These are phyloP conservation scores for Salpingus planirostris DNA, from an alignment of 2,888 invertebrate species.

Conservation along the genomic window DNA sequence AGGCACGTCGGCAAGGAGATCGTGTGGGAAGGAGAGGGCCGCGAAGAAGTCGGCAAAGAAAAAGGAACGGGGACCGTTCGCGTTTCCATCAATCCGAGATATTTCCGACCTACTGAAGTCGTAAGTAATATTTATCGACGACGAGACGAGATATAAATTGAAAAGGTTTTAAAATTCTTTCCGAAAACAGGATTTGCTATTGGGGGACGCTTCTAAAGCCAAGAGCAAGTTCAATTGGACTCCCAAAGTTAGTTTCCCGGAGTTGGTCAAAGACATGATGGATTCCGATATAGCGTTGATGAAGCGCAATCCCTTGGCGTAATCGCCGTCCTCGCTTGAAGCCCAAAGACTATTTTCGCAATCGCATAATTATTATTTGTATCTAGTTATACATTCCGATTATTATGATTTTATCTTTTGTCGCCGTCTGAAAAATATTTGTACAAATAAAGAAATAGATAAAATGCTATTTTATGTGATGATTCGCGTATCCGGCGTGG, in stretches of 20 bases:
- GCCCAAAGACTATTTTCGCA: no score
- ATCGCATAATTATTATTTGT: no score
- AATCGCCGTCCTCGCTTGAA: no score
- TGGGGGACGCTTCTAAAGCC: constrained; percentile 93
- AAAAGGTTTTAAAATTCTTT: no score
- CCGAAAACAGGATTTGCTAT: constrained; percentile 74
- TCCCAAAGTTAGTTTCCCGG: constrained; percentile 70
- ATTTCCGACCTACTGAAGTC: constrained; percentile 97
- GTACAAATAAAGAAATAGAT: no score
- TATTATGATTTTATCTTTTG: no score
- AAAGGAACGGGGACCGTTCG: constrained; percentile 64
- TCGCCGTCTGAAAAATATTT: no score
- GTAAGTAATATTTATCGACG: no score
- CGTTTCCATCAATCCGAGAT: constrained; percentile 85
- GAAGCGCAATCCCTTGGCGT: constrained; percentile 85
- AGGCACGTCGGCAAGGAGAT: constrained; percentile 70
- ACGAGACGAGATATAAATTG: no score
- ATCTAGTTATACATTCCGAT: no score
- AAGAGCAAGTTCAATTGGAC: constrained; percentile 78
- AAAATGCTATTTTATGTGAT: no score
- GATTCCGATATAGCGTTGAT: constrained; percentile 82
- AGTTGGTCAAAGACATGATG: constrained; percentile 93
- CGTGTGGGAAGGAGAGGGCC: constrained; percentile 81
- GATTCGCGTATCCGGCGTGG: constrained; percentile 24
- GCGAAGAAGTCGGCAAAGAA: constrained; percentile 69